phyloP scores from a whole-genome alignment of 2,888 invertebrate species.

The Cheilosia vulpina region DNA sequence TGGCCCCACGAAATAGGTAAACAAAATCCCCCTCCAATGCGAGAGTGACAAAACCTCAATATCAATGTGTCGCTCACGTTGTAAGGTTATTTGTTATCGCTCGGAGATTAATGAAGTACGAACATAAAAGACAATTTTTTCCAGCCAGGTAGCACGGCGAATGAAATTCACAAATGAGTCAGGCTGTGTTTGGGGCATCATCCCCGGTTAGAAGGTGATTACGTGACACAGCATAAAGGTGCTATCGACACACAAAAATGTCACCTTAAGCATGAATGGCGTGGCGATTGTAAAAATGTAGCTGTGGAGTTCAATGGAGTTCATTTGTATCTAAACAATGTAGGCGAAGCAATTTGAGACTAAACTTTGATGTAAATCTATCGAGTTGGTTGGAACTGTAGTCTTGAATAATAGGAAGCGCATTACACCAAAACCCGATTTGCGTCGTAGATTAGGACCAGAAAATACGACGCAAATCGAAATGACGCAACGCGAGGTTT shows the following conservation, averaged over 20 bases:
- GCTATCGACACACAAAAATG: constrained; percentile 51
- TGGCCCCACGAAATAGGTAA: constrained; percentile 4
- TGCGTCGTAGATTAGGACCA: too few relatives aligned
- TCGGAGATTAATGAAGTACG: constrained; percentile 24
- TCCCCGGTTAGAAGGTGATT: constrained; percentile 35
- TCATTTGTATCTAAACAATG: constrained; percentile 1
- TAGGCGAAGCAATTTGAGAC: too few relatives aligned
- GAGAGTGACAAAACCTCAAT: constrained; percentile 17
- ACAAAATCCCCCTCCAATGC: background rate
- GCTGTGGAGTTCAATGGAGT: constrained; percentile 59
- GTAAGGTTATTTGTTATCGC: constrained; percentile 47
- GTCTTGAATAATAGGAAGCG: too few relatives aligned
- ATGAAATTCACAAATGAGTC: constrained; percentile 36
- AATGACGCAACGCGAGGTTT: too few relatives aligned
- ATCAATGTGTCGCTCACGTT: constrained; percentile 30
- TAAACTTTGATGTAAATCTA: too few relatives aligned
- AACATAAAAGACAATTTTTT: constrained; percentile 23
- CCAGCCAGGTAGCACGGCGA: background rate
- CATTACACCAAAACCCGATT: too few relatives aligned
- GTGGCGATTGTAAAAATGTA: constrained; percentile 29
- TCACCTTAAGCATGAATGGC: constrained; percentile 29
- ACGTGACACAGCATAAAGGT: constrained; percentile 46
- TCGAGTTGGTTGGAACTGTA: too few relatives aligned
- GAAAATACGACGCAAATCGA: too few relatives aligned
- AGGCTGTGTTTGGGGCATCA: constrained; percentile 26